phyloP scores from a whole-genome alignment of 2,888 invertebrate genomes.

The Panorpa germanica region DNA sequence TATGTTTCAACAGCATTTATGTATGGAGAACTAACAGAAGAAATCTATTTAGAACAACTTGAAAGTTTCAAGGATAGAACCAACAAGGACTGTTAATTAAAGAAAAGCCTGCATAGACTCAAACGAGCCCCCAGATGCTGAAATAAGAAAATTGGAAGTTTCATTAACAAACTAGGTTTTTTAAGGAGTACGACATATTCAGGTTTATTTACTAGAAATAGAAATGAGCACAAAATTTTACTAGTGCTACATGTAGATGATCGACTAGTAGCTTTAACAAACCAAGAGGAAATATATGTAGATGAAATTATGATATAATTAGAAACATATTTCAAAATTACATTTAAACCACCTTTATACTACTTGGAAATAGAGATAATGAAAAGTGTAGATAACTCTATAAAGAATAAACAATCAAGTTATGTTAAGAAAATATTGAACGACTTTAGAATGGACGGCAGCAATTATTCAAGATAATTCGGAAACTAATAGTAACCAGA shows the following conservation, averaged over 20 bases:
- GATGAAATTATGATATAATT: neutral
- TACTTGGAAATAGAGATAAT: slow-evolving; percentile 5
- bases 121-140: slow-evolving; percentile 12
- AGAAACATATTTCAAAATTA: slow-evolving; percentile 2
- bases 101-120: slow-evolving; percentile 12
- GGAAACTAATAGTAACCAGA: too few species aligned
- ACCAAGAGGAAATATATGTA: too few species aligned
- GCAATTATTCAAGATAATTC: too few species aligned
- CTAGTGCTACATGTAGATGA: too few species aligned
- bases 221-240: too few species aligned
- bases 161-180: too few species aligned
- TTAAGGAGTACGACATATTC: slow-evolving; percentile 8
- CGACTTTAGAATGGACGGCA: slow-evolving; percentile 7
- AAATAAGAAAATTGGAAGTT: too few species aligned
- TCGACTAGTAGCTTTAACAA: too few species aligned
- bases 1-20: slow-evolving; percentile 8
- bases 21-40: slow-evolving; percentile 4
- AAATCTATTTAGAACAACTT: slow-evolving; percentile 12
- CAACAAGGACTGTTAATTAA: slow-evolving; percentile 11
- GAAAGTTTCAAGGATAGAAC: slow-evolving; percentile 10
- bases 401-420: neutral
- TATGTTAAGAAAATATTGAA: neutral
- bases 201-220: too few species aligned
- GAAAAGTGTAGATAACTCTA: neutral
- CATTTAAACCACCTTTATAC: too few species aligned